Conservation (phyloP, 2,888 invertebrate species). For the Latrodectus elegans region DNA sequence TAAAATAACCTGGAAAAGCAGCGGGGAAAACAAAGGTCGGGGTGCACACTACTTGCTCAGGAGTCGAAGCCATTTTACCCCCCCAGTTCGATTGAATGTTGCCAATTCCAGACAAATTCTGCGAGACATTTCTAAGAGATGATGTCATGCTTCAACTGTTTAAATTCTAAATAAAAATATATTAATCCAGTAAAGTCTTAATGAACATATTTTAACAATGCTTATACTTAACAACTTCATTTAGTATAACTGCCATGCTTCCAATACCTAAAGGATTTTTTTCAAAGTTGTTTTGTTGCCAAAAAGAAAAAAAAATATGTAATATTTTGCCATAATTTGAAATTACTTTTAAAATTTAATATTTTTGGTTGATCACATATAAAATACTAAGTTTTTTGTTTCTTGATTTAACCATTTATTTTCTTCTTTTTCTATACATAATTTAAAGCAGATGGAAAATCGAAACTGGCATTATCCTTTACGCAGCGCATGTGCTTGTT, state of each 20-base stretch:
- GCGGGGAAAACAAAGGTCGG: conserved; percentile 71
- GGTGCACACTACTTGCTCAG: conserved; percentile 71
- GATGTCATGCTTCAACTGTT: conserved; percentile 18
- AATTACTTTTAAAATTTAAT: no score
- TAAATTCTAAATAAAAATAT: background rate
- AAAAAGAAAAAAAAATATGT: no score
- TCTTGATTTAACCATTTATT: no score
- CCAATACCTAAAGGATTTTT: no score
- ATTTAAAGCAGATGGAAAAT: background rate
- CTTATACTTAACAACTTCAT: no score
- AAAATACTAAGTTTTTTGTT: no score
- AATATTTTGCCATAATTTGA: no score
- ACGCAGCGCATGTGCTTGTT: conserved; percentile 1
- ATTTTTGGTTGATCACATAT: no score
- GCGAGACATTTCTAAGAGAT: conserved; percentile 9
- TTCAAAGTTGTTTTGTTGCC: no score
- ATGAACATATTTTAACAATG: no score
- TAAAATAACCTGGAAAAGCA: conserved; percentile 70
- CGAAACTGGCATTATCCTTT: background rate
- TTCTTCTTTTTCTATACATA: background rate
- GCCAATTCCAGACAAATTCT: conserved; percentile 30
- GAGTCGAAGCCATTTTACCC: conserved; percentile 70
- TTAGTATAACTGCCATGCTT: no score
- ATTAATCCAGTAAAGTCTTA: no score
- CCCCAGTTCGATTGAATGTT: conserved; percentile 52